phyloP scores from a whole-genome alignment of 2,888 invertebrate genomes.

The Acronicta alni region DNA sequence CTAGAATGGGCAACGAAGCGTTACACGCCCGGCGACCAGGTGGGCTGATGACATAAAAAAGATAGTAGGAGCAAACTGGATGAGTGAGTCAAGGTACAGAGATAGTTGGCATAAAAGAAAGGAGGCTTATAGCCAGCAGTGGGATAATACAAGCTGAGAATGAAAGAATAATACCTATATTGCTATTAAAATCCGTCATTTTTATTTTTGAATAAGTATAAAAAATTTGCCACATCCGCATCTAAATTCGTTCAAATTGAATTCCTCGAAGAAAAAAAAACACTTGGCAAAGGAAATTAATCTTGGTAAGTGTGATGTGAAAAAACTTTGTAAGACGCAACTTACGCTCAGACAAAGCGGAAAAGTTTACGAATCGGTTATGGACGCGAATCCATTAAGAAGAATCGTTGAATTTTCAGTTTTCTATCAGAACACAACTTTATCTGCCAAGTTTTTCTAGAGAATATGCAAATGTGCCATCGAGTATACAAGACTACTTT shows the following conservation, averaged over 20 bases:
- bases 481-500: too few species aligned
- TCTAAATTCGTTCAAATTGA: constrained; percentile 5
- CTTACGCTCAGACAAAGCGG: constrained; percentile 46
- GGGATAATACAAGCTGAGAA: too few species aligned
- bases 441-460: constrained; percentile 24
- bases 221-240: background rate
- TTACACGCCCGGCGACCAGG: too few species aligned
- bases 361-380: constrained; percentile 56
- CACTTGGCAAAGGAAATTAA: constrained; percentile 39
- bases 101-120: too few species aligned
- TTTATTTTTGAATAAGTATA: background rate
- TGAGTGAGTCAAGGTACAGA: too few species aligned
- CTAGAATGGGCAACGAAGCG: too few species aligned
- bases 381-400: constrained; percentile 49
- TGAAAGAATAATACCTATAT: too few species aligned
- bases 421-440: constrained; percentile 51
- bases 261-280: constrained; percentile 5
- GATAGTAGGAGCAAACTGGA: too few species aligned
- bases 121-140: too few species aligned
- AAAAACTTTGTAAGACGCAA: constrained; percentile 45
- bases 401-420: constrained; percentile 50
- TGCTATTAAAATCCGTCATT: too few species aligned
- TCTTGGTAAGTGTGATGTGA: constrained; percentile 48
- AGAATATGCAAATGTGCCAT: constrained; percentile 44
- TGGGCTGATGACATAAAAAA: too few species aligned